Evolutionary conservation across 2,888 invertebrate genomes (phyloP), one percentile per base, ranked within the genome.

Genomic region (Ceriagrion tenellum): DNA sequence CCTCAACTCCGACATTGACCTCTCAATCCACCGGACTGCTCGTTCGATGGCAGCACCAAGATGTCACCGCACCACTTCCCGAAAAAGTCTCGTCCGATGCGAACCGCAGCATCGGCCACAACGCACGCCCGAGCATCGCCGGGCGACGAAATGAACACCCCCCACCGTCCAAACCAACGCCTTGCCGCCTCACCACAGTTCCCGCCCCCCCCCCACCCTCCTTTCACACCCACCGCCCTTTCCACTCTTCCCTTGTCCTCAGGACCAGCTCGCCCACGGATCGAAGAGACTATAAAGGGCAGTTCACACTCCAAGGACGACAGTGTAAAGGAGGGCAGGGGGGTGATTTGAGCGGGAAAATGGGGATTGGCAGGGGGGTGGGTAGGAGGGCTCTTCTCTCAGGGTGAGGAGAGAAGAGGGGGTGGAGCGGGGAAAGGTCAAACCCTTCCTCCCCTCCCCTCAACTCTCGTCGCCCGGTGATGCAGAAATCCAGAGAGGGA

Each of bases 201-300:
- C 59, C 59, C 56, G 16, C 56, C 16, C 56, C 56, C 56, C 56
- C 8, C 16, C 8, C 8, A 30, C 74, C 74, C 81, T 18, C 4
- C 69, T 69, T 26, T 69, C n/a, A 23, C 69, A 69, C 69, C 69
- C 23, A 23, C 69, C 69, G 20, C 8, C 47, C 47, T 47, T 47
- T 8, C 69, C 12, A n/a, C 26, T 69, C 10, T n/a, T 12, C 12
- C 10, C n/a, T n/a, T 69, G 26, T 23, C n/a, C 59, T 0, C n/a
- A 26, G 69, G 69, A 69, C 69, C 69, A 69, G 69, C 69, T n/a
- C 69, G 69, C 69, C 69, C 81, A 81, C 81, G 81, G 30, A 81
- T 81, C 81, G 81, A 81, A 81, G 81, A 18, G 81, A 35, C 81
- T 81, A 35, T 81, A 81, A 69, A 81, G 81, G 81, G 26, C 16